Evolutionary conservation across 2,113 vertebrate genomes (phyloP), one percentile per base, ranked within the genome.

Genomic region (Maccullochella peelii): DNA sequence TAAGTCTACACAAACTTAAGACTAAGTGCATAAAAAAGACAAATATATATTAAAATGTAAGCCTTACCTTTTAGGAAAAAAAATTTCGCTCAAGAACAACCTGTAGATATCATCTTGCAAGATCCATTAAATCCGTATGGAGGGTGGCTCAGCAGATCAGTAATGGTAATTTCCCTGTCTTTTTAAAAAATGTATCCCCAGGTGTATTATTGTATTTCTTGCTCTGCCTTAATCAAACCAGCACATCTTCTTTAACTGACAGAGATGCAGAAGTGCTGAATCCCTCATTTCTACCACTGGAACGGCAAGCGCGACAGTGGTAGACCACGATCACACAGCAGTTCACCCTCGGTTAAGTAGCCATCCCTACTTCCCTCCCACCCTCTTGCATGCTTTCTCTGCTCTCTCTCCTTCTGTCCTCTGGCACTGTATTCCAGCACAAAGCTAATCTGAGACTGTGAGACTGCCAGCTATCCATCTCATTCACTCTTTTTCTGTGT

Each of bases 361-460:
- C 83, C 67, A 76, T 87, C 77, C 73, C 79, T 65, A 54, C 38
- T 58, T 75, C 85, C 73, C 72, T 86, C 85, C 79, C 86, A 69
- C 86, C 76, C 79, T 80, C 81, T 77, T 79, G 14, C 73, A 74
- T 74, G 66, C 79, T 82, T 77, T 69, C 54, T 33, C 73, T 18
- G 10, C 86, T 69, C 88, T 80, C 80, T 84, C 82, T 72, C 73
- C 40, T 33, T 80, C 44, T 72, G 47, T 89, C 83, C 91, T 88
- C 92, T 90, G 78, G 82, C 80, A 55, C 69, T 52, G 25, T 71
- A 90, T 89, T 84, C 83, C 66, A 87, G 80, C 83, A 90, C 86
- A 86, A 89, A 86, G 83, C 82, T 85, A 86, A 92, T 91, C 91
- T 85, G 84, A 88, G 70, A 83, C 80, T 93, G 85, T 79, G 73